Evolutionary conservation across 2,113 vertebrate genomes (phyloP), one percentile per base, ranked within the genome.

Genomic region (Ancistrus triradiatus): DNA sequence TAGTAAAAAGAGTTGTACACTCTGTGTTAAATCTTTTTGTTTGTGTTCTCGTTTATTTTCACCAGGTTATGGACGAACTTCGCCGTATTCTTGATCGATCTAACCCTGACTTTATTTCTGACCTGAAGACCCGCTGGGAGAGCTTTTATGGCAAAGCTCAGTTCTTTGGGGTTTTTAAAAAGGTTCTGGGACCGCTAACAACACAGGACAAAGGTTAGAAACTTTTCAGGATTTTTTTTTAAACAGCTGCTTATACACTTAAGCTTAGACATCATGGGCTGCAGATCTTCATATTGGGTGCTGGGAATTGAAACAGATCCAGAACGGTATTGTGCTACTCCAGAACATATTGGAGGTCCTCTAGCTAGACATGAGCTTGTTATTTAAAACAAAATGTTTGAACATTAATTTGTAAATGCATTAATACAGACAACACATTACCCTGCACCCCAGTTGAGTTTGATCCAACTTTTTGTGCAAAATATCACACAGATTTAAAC

Each of bases 51-150:
- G n/a, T 49, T 46, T 44, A 19, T 57, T 63, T 48, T 6, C 4
- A 40, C 4, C 11, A 66, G 65, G 17, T 74, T 2, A 72, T 71
- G 61, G 68, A 72, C 65, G 57, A 72, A 72, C 64, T 62, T 2
- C 6, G 43, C 33, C 3, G 50, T 19, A 69, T 77, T n/a, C 55
- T 74, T 43, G 38, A 51, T 64, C 42, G 43, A 53, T 50, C 55
- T 7, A 77, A 74, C 18, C 40, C 64, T 25, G 51, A 25, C 57
- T 69, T 62, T 19, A 21, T 68, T 15, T 21, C 31, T 55, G 57
- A 74, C 24, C 18, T 74, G 31, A 74, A 68, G 43, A 35, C 47
- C 61, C 47, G 28, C 28, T 68, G 51, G 60, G 63, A n/a, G 42
- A 40, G 6, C 35, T 74, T 77, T 43, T 77, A 11, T 15, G 50